Evolutionary conservation across 1,140 invertebrate genomes (phyloP).

Genomic region (Ceratina calcarata): DNA sequence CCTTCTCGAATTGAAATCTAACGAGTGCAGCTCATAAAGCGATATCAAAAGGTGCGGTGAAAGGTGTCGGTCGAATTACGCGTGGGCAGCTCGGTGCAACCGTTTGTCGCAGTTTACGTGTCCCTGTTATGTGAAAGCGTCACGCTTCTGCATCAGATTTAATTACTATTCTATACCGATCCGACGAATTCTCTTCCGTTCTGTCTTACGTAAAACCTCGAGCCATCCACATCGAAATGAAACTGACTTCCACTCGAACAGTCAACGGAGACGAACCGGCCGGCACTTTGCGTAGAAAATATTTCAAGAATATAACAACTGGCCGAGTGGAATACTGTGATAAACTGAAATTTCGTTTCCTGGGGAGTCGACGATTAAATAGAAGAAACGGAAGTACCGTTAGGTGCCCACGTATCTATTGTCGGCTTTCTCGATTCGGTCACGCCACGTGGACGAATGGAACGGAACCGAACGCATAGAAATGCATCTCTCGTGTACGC

Average conservation of each 20-base stretch:
- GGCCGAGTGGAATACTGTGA: too few species aligned
- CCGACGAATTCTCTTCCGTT: conserved; percentile 25
- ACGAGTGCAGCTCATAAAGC: too few species aligned
- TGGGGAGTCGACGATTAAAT: too few species aligned
- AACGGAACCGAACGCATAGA: conserved; percentile 2
- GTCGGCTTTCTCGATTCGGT: neutral
- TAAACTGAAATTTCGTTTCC: too few species aligned
- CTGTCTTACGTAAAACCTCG: conserved; percentile 30
- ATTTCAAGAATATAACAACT: too few species aligned
- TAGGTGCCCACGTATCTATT: conserved; percentile 10
- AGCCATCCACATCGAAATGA: too few species aligned
- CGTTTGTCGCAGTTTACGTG: conserved; percentile 14
- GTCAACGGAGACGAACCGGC: too few species aligned
- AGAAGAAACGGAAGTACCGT: conserved; percentile 22
- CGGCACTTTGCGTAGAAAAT: neutral
- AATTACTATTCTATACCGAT: conserved; percentile 5
- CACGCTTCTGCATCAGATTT: neutral
- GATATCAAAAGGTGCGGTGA: neutral
- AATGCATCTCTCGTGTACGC: conserved; percentile 12
- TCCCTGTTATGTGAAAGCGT: conserved; percentile 29
- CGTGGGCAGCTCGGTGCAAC: neutral
- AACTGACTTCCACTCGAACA: too few species aligned
- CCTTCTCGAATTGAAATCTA: too few species aligned
- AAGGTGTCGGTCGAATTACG: neutral
- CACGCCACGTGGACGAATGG: neutral